A percentile compares a stretch with the other conserved stretches of the same genome.
Conservation (phyloP, 2,797 vertebrate genomes). For the Darevskia nairensis region DNA sequence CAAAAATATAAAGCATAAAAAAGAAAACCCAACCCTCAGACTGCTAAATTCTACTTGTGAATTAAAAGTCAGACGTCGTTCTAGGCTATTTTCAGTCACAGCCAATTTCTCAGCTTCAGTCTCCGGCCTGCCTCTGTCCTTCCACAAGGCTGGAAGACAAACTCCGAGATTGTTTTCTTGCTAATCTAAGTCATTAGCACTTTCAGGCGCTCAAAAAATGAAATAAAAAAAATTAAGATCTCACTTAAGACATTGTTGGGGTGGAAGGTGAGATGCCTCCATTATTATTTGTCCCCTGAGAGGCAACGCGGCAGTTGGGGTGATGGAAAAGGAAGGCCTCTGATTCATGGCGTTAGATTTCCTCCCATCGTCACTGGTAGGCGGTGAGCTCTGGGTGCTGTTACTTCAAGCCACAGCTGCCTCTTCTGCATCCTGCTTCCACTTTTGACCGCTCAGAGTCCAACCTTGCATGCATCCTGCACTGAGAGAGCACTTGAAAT, state of each 20-base stretch:
- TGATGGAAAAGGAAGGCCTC: slow-evolving; percentile 45
- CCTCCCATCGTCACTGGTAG: slow-evolving; percentile 6
- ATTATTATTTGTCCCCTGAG: not conserved
- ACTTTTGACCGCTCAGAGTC: not conserved
- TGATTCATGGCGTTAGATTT: not conserved
- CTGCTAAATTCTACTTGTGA: not conserved
- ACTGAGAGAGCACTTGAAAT: slow-evolving; percentile 2
- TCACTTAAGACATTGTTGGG: not conserved
- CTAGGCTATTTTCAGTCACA: slow-evolving; percentile 1
- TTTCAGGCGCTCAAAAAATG: not conserved
- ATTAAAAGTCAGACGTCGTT: slow-evolving; percentile 42
- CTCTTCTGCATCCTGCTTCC: not conserved
- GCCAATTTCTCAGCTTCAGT: not conserved
- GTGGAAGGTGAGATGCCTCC: not conserved
- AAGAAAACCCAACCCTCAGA: not conserved
- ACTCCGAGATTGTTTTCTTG: not conserved
- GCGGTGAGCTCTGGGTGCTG: slow-evolving; percentile 11
- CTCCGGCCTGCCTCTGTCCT: not conserved
- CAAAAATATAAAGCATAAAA: not conserved
- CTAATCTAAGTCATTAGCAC: slow-evolving; percentile 27
- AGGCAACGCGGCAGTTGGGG: slow-evolving; percentile 24
- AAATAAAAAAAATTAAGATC: not conserved
- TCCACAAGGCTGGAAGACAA: not conserved
- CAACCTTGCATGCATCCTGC: not conserved
- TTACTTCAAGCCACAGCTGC: not conserved